phyloP scores from a whole-genome alignment of 2,113 vertebrate genomes.

The Myrmecobius fasciatus region DNA sequence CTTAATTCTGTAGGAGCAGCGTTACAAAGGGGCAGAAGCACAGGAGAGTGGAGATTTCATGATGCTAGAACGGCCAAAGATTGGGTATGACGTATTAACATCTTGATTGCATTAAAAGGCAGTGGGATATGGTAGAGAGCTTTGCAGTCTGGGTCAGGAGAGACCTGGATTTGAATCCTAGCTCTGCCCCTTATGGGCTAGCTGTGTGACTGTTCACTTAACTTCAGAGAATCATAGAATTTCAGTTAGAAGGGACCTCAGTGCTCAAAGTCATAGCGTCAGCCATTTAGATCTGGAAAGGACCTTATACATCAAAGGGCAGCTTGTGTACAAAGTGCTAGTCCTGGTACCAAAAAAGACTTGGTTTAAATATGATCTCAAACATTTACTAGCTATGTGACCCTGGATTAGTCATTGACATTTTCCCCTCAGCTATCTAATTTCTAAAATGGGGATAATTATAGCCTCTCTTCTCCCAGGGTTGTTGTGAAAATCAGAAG shows the following conservation, averaged over 20 bases:
- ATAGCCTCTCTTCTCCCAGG: background rate
- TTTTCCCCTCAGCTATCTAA: background rate
- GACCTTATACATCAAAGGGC: background rate
- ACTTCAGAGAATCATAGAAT: background rate
- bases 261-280: background rate
- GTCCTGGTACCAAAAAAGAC: background rate
- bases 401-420: background rate
- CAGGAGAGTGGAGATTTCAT: background rate
- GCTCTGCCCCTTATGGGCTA: constrained; percentile 7
- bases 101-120: background rate
- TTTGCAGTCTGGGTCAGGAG: background rate
- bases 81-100: background rate
- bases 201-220: constrained; percentile 23
- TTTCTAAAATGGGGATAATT: background rate
- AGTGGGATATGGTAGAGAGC: background rate
- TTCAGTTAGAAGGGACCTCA: background rate
- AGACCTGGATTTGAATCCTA: background rate
- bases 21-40: background rate
- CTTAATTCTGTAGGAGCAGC: background rate
- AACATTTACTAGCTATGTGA: background rate
- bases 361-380: background rate
- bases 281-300: background rate
- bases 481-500: background rate
- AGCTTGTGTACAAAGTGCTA: background rate
- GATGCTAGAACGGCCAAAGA: background rate